Percentiles rank a stretch among this genome's conserved stretches.
Conservation (phyloP, 2,797 vertebrate species). For the Sebastes elongatus region DNA sequence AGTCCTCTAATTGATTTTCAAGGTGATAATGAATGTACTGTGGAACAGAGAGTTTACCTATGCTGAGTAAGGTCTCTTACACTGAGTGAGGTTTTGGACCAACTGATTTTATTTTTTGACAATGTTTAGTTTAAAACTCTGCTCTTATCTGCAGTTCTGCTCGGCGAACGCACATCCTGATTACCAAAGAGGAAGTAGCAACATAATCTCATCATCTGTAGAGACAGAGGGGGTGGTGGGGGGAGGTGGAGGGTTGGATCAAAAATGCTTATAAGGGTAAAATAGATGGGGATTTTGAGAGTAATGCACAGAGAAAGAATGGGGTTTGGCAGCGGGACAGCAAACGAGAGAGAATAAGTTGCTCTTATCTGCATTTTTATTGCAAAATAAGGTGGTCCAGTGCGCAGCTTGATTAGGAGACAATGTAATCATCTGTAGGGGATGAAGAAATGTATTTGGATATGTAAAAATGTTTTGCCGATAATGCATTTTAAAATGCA, state of each 20-base stretch:
- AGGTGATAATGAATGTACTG: constrained; percentile 63
- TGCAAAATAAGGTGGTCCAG: constrained; percentile 1
- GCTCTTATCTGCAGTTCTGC: constrained; percentile 59
- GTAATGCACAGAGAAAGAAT: background rate
- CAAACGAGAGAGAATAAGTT: constrained; percentile 2
- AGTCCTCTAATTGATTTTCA: constrained; percentile 49
- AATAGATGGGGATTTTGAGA: constrained; percentile 8
- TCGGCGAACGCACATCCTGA: constrained; percentile 55
- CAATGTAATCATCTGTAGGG: background rate
- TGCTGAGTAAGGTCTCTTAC: constrained; percentile 50
- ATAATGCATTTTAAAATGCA: background rate
- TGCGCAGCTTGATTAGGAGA: background rate
- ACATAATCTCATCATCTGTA: constrained; percentile 57
- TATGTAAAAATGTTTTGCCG: background rate
- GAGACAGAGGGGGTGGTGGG: background rate
- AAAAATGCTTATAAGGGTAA: constrained; percentile 25
- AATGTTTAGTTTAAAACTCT: constrained; percentile 43
- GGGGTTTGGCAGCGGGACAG: background rate
- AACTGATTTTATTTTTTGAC: constrained; percentile 12
- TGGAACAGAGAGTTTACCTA: constrained; percentile 37
- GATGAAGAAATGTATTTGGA: background rate
- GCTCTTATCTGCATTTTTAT: constrained; percentile 3
- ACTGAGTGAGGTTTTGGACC: constrained; percentile 35
- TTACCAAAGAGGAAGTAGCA: constrained; percentile 72
- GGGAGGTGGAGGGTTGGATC: background rate